Evolutionary conservation across 1,140 invertebrate species (phyloP).

Genomic region (Nasonia longicornis): DNA sequence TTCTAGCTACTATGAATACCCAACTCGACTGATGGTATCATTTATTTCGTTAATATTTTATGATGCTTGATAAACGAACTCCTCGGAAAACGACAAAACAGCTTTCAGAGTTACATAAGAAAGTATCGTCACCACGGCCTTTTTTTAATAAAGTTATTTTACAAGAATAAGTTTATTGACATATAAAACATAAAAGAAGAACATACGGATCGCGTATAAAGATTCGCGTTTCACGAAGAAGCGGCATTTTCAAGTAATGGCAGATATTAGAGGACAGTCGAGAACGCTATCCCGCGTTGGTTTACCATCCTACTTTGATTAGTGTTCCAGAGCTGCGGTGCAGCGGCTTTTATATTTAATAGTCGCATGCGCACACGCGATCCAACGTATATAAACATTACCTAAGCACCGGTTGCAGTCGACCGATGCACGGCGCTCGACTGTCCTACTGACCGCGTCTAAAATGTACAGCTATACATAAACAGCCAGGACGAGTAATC

Average conservation of each 20-base stretch:
- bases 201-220: too few species aligned
- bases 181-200: background rate
- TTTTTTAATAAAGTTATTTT: background rate
- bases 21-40: too few species aligned
- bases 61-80: too few species aligned
- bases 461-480: conserved; percentile 8
- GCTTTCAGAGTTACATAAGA: background rate
- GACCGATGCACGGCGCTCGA: background rate
- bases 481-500: background rate
- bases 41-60: too few species aligned
- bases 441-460: conserved; percentile 17
- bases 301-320: conserved; percentile 2
- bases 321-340: background rate
- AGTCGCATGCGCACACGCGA: background rate
- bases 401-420: background rate
- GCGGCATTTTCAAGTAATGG: background rate
- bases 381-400: conserved; percentile 6
- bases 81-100: too few species aligned
- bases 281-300: background rate
- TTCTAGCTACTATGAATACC: too few species aligned
- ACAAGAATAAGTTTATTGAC: background rate
- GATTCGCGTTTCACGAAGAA: background rate
- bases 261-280: background rate
- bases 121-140: background rate
- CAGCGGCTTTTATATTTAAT: background rate